phyloP scores from a whole-genome alignment of 1,140 invertebrate genomes.

The Saxidomus purpurata region DNA sequence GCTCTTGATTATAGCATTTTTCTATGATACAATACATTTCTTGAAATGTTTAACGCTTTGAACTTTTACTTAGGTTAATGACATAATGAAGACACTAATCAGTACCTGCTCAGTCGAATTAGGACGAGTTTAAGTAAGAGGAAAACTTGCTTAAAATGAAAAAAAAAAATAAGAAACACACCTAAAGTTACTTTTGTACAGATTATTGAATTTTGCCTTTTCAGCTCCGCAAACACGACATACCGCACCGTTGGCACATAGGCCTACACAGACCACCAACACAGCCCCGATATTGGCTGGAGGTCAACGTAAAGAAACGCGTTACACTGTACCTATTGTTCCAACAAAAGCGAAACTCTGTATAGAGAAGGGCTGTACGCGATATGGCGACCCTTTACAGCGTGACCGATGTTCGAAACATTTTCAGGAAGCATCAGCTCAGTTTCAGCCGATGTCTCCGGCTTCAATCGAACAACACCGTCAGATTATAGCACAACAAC shows the following conservation, averaged over 20 bases:
- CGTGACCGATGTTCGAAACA: slow-evolving; percentile 31
- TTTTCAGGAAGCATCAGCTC: background rate
- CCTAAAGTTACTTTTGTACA: too few species aligned
- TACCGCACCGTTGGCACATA: background rate
- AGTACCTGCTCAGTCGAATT: too few species aligned
- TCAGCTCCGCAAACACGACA: background rate
- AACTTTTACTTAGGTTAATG: too few species aligned
- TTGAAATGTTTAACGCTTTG: too few species aligned
- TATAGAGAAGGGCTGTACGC: slow-evolving; percentile 21
- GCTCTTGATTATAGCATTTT: too few species aligned
- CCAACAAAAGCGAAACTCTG: slow-evolving; percentile 25
- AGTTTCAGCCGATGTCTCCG: slow-evolving; percentile 4
- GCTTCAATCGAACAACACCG: background rate
- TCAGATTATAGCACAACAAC: background rate
- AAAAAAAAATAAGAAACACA: too few species aligned
- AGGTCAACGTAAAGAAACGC: background rate
- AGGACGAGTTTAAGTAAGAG: too few species aligned
- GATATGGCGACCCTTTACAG: slow-evolving; percentile 44
- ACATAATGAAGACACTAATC: too few species aligned
- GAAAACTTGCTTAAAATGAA: too few species aligned
- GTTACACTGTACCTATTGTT: background rate
- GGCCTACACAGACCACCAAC: background rate
- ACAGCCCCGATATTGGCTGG: background rate
- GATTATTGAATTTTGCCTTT: too few species aligned
- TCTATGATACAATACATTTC: too few species aligned